Conservation (phyloP, 2,113 vertebrate species). For the Ochotona curzoniae region DNA sequence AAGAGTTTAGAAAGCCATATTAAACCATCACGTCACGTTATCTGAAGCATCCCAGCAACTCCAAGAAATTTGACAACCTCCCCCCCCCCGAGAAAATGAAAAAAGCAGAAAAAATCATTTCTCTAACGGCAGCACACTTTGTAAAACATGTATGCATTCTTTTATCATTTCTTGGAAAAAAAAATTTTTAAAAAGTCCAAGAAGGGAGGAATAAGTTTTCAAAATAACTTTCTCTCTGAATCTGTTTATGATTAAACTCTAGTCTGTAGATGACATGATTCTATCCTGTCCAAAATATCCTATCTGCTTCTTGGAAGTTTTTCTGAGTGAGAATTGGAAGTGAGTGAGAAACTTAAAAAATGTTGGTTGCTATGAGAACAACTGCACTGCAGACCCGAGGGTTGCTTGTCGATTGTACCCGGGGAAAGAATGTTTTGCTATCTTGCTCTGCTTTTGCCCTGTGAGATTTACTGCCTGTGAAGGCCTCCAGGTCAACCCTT, state of each 20-base stretch:
- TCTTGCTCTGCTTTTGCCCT: conserved; percentile 56
- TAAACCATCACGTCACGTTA: not conserved
- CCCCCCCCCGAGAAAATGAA: not conserved
- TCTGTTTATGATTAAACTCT: conserved; percentile 34
- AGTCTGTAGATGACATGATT: not conserved
- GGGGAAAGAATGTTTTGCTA: conserved; percentile 57
- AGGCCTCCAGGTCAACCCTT: conserved; percentile 34
- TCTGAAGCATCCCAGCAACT: not conserved
- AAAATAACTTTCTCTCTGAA: conserved; percentile 13
- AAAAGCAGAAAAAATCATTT: conserved; percentile 25
- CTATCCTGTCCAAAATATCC: not conserved
- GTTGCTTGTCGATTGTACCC: not conserved
- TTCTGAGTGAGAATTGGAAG: not conserved
- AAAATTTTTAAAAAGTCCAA: not conserved
- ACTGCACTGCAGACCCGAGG: not conserved
- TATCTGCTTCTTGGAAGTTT: conserved; percentile 20
- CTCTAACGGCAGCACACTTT: conserved; percentile 18
- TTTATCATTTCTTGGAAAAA: conserved; percentile 27
- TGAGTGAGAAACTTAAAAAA: not conserved
- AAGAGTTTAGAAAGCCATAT: not conserved
- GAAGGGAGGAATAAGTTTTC: not conserved
- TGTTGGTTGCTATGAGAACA: not conserved
- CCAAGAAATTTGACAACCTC: conserved; percentile 19
- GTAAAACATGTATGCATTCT: not conserved
- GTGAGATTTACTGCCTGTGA: conserved; percentile 64